A percentile compares a stretch with the other conserved stretches of the same genome.
Evolutionary conservation across 2,888 invertebrate genomes (phyloP).

Genomic region (Tiphia femorata): DNA sequence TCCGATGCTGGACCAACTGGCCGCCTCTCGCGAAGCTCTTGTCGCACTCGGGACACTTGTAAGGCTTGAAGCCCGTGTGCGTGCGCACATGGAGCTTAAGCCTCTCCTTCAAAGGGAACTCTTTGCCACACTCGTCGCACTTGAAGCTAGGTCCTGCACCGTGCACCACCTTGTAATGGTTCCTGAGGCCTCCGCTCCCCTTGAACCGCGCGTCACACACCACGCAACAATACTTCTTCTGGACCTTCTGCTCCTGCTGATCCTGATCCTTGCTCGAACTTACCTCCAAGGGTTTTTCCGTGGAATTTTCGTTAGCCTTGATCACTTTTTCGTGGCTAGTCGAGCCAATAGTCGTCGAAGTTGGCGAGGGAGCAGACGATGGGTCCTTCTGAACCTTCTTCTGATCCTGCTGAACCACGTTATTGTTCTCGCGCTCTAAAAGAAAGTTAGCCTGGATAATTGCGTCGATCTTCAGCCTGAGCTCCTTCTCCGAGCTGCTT

Average conservation of each 20-base stretch:
- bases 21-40: conserved; percentile 81
- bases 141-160: conserved; percentile 71
- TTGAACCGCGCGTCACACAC: conserved; percentile 62
- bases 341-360: neutral
- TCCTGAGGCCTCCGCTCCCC: conserved; percentile 64
- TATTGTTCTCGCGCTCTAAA: conserved; percentile 59
- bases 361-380: neutral
- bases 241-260: conserved; percentile 1
- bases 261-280: neutral
- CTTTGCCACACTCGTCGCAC: conserved; percentile 82
- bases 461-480: conserved; percentile 52
- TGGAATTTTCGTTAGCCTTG: no score
- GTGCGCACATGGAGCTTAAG: conserved; percentile 80
- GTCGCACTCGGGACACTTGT: conserved; percentile 75
- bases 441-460: conserved; percentile 58
- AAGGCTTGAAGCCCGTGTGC: conserved; percentile 81
- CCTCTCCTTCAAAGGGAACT: conserved; percentile 82
- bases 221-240: conserved; percentile 60
- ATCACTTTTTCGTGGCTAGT: no score
- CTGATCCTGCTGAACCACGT: conserved; percentile 32
- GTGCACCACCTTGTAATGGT: conserved; percentile 65
- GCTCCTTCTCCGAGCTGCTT: conserved; percentile 32
- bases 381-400: conserved; percentile 20
- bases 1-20: conserved; percentile 81
- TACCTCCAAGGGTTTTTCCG: no score